Conservation (phyloP, 2,797 vertebrate species). For the Emydoidea blandingii region DNA sequence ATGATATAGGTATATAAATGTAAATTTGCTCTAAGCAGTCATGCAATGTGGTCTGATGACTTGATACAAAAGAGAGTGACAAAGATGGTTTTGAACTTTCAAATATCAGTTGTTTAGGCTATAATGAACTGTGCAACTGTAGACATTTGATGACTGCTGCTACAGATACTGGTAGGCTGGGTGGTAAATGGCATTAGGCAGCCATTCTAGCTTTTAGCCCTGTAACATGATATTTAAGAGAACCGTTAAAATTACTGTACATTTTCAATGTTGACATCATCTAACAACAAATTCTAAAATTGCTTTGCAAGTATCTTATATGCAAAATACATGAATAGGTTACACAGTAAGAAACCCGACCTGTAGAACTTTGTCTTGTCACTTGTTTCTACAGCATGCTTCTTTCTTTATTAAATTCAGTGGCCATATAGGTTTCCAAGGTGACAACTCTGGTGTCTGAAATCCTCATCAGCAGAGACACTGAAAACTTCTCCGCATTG, state of each 20-base stretch:
- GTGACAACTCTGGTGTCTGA: not conserved
- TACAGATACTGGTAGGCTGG: not conserved
- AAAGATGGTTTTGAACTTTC: not conserved
- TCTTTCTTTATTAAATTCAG: not conserved
- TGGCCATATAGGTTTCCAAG: not conserved
- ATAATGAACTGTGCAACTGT: not conserved
- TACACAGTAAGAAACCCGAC: not conserved
- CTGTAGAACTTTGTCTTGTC: not conserved
- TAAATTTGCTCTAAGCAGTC: not conserved
- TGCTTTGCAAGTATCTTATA: rapidly evolving
- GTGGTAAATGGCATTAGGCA: not conserved
- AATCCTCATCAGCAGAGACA: not conserved
- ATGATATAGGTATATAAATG: not conserved
- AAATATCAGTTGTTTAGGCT: not conserved
- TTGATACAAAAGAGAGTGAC: not conserved
- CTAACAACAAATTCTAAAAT: not conserved
- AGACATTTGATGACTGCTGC: not conserved
- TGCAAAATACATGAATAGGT: not conserved
- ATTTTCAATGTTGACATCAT: not conserved
- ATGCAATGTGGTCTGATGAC: not conserved
- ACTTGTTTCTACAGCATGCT: not conserved
- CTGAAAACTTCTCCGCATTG: not conserved
- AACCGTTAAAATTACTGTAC: not conserved
- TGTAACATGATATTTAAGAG: not conserved
- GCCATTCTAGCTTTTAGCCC: not conserved